Evolutionary conservation across 2,888 invertebrate genomes (phyloP).

Genomic region (Patella pellucida): DNA sequence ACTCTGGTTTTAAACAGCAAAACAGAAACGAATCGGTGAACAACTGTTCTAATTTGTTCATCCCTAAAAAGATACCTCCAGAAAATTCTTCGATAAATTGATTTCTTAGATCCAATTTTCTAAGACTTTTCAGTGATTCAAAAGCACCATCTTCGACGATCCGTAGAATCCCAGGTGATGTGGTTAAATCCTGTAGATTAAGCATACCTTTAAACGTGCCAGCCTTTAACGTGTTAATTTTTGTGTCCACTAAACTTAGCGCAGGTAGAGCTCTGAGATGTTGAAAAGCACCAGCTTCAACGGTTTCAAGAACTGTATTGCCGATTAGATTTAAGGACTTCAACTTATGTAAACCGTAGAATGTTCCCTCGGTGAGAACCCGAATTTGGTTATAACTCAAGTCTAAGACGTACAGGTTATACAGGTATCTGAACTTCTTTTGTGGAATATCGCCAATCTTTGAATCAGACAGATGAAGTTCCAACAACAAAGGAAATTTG

Average conservation of each 20-base stretch:
- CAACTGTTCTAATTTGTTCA: constrained; percentile 16
- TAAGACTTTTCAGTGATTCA: not conserved
- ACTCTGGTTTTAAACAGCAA: constrained; percentile 22
- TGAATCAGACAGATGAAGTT: not conserved
- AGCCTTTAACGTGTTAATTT: constrained; percentile 1
- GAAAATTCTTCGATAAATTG: constrained; percentile 6
- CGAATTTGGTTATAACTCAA: constrained; percentile 17
- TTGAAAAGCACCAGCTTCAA: not conserved
- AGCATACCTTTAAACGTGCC: constrained; percentile 7
- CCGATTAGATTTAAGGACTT: constrained; percentile 17
- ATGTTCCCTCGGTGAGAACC: not conserved
- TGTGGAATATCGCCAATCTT: not conserved
- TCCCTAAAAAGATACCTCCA: constrained; percentile 6
- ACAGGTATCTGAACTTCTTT: not conserved
- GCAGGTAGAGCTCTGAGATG: not conserved
- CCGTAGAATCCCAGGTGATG: not conserved
- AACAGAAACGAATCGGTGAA: constrained; percentile 19
- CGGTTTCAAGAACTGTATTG: not conserved
- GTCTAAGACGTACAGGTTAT: constrained; percentile 16
- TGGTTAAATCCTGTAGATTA: not conserved
- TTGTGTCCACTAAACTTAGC: constrained; percentile 13
- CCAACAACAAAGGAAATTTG: not conserved
- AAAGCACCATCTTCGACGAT: constrained; percentile 12
- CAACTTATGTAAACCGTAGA: constrained; percentile 12
- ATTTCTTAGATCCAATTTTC: constrained; percentile 7